Evolutionary conservation across 2,113 vertebrate species (phyloP).

Genomic region (Cairina moschata): DNA sequence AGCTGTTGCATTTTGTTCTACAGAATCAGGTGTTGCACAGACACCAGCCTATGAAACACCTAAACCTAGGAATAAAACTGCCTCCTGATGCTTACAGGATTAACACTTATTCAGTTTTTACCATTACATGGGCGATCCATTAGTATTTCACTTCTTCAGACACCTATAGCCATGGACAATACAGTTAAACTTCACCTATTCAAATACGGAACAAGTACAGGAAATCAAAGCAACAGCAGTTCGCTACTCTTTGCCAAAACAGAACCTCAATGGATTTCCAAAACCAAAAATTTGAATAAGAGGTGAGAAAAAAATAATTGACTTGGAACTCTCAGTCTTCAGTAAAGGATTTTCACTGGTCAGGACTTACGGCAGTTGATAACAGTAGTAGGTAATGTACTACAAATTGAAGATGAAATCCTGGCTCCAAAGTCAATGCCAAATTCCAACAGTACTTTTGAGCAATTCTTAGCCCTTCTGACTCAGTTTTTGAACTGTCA

Average conservation of each 20-base stretch:
- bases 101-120: neutral
- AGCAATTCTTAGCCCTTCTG: constrained; percentile 66
- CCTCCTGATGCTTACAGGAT: neutral
- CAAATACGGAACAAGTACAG: neutral
- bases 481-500: constrained; percentile 70
- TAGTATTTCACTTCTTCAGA: neutral
- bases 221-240: neutral
- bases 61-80: neutral
- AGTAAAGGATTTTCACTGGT: neutral
- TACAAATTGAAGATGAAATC: constrained; percentile 27
- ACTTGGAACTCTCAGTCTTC: neutral
- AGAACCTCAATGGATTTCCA: neutral
- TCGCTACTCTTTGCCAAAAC: neutral
- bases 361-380: neutral
- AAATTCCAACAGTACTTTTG: constrained; percentile 58
- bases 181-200: neutral
- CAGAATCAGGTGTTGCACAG: neutral
- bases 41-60: neutral
- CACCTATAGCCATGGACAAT: neutral
- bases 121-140: neutral
- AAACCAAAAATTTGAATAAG: neutral
- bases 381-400: constrained; percentile 9
- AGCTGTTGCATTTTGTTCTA: neutral
- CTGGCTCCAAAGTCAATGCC: constrained; percentile 12
- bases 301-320: neutral